Base-by-base conservation (phyloP, 1,140 invertebrate species). In the Drosophila kurseongensis region DNA sequence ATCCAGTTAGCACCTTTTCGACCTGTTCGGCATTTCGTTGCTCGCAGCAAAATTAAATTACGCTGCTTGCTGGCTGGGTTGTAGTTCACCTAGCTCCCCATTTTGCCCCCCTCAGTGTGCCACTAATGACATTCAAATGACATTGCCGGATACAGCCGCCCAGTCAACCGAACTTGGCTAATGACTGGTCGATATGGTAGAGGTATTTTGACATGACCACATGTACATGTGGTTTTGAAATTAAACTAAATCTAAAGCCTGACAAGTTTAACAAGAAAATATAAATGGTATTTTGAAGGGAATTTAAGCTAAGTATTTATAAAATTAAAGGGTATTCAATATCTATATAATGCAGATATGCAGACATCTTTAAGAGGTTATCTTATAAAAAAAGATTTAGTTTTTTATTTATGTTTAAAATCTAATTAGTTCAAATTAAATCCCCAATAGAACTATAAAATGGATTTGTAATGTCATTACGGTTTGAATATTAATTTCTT, bases 91-190 rank as follows among this genome's bases (percentile, higher is more conserved):
- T 63, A 36, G 18, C 51, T 40, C 65, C 60, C 14, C 12, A 16
- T 55, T 48, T 1, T 56, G 57, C 45, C 42, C 14, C 4, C 8
- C 45, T 38, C 63, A 32, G 1, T 32, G 44, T 36, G 29, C 36
- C 66, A 60, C 84, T 89, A 88, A 88, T 88, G 80, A 89, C 84
- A 80, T 88, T 89, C 69, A 80, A 89, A 89, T 89, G 84, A 88
- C 84, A 57, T 55, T 62, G 40, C 27, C 45, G 45, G 40, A 54
- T 50, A 50, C 55, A 55, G 40, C 36, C 16, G 35, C 58, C 44
- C 61, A 61, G 71, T 71, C 41, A 69, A 58, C 59, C 77, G 35
- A 78, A 65, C 68, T 72, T 88, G 83, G 72, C 84, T 88, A 89
- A 83, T 88, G 83, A 88, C 71, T 51, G 61, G 32, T 7, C 29